Conservation (phyloP, 2,113 vertebrate species). For the Carlito syrichta region DNA sequence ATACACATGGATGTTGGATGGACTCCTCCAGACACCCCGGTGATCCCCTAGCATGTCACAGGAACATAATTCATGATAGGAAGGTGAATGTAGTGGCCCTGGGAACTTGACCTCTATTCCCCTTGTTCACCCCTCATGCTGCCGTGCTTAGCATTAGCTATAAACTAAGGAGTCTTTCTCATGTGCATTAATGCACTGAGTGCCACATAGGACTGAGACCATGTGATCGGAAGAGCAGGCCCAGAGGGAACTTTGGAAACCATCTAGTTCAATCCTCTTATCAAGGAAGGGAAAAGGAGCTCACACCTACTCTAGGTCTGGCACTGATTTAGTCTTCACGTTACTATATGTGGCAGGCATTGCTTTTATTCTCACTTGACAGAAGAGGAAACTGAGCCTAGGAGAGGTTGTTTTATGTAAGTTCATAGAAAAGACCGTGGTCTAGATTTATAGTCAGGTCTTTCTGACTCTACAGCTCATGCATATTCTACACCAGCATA, state of each 20-base stretch:
- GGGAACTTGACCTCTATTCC: not conserved
- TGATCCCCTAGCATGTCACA: not conserved
- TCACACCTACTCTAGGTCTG: not conserved
- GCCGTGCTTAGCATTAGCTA: not conserved
- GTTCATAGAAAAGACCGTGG: not conserved
- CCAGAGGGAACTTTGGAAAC: not conserved
- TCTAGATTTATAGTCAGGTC: not conserved
- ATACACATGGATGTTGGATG: not conserved
- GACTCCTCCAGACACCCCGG: not conserved
- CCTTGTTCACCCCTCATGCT: not conserved
- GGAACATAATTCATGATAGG: not conserved
- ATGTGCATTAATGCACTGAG: not conserved
- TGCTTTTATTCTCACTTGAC: not conserved
- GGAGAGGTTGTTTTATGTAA: not conserved
- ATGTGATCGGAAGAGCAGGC: not conserved
- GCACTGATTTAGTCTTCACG: not conserved
- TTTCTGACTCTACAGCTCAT: not conserved
- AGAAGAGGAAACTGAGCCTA: not conserved
- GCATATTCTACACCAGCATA: not conserved
- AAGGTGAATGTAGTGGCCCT: not conserved
- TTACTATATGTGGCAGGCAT: no score
- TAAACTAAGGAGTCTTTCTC: not conserved
- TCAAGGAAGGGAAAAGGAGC: not conserved
- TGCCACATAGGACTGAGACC: not conserved
- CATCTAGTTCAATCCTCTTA: not conserved